A percentile compares a stretch with the other conserved stretches of the same genome.
phyloP scores from a whole-genome alignment of 2,113 vertebrate species.

The Nematolebias whitei region DNA sequence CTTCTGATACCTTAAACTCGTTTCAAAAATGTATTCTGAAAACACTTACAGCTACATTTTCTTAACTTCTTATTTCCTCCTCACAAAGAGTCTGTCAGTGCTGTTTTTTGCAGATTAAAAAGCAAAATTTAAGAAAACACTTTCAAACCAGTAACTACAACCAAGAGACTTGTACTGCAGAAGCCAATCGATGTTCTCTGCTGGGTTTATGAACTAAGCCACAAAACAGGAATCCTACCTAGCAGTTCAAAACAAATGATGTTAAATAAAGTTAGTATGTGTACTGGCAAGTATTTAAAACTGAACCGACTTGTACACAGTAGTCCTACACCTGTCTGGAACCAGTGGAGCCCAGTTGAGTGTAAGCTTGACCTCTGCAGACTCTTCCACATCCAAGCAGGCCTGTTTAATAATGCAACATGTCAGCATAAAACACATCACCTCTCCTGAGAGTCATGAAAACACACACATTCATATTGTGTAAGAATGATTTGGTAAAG shows the following conservation, averaged over 20 bases:
- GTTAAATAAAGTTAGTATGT: slow-evolving; percentile 2
- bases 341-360: slow-evolving; percentile 5
- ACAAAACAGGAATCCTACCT: slow-evolving; percentile 8
- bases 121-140: slow-evolving; percentile 34
- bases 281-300: neutral
- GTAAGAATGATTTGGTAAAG: slow-evolving; percentile 57
- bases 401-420: slow-evolving; percentile 55
- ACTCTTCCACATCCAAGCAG: slow-evolving; percentile 19
- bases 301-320: neutral
- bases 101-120: slow-evolving; percentile 28
- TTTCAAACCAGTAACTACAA: slow-evolving; percentile 11
- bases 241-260: slow-evolving; percentile 22
- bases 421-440: slow-evolving; percentile 47
- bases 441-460: slow-evolving; percentile 26
- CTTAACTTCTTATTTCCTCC: neutral
- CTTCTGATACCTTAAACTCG: neutral
- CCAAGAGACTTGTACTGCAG: slow-evolving; percentile 18
- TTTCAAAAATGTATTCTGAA: neutral
- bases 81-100: slow-evolving; percentile 22
- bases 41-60: slow-evolving; percentile 9
- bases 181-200: neutral
- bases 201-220: slow-evolving; percentile 24
- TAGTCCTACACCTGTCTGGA: neutral
- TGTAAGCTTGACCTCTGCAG: slow-evolving; percentile 46
- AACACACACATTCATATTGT: slow-evolving; percentile 34